A percentile compares a stretch with the other conserved stretches of the same genome.
These are phyloP conservation scores for Dascyllus trimaculatus DNA, from an alignment of 2,113 vertebrate genomes.

Conservation along the genomic window DNA sequence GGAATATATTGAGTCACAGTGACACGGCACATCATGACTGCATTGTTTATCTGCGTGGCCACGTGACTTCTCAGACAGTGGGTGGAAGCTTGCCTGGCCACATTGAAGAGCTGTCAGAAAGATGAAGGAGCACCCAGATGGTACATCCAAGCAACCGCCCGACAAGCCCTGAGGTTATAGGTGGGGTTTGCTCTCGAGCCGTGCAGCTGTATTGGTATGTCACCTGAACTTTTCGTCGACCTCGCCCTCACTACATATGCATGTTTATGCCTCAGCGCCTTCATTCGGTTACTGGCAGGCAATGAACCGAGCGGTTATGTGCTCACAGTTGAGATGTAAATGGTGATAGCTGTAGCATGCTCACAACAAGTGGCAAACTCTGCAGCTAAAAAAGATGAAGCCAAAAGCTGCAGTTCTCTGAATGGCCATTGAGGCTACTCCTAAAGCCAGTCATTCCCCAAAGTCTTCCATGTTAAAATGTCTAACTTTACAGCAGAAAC, in stretches of 20 bases:
- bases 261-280: constrained; percentile 2
- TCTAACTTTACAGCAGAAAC: no score
- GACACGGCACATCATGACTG: not conserved
- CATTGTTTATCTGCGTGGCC: constrained; percentile 16
- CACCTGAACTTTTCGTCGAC: constrained; percentile 71
- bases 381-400: no score
- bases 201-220: constrained; percentile 76
- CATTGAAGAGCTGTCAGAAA: constrained; percentile 68
- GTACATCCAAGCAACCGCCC: constrained; percentile 79
- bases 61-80: constrained; percentile 44
- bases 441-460: no score
- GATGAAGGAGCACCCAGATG: constrained; percentile 84
- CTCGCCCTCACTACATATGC: constrained; percentile 53
- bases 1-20: constrained; percentile 16
- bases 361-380: not conserved
- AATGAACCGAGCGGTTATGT: not conserved
- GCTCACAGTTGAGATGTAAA: not conserved
- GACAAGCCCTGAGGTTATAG: constrained; percentile 75
- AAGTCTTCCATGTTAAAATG: no score
- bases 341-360: not conserved
- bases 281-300: constrained; percentile 21
- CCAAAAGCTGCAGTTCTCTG: no score
- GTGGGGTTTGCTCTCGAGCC: constrained; percentile 64
- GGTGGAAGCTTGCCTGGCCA: constrained; percentile 55
- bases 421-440: no score